Evolutionary conservation across 1,140 invertebrate genomes (phyloP).

Genomic region (Drosophila eugracilis): DNA sequence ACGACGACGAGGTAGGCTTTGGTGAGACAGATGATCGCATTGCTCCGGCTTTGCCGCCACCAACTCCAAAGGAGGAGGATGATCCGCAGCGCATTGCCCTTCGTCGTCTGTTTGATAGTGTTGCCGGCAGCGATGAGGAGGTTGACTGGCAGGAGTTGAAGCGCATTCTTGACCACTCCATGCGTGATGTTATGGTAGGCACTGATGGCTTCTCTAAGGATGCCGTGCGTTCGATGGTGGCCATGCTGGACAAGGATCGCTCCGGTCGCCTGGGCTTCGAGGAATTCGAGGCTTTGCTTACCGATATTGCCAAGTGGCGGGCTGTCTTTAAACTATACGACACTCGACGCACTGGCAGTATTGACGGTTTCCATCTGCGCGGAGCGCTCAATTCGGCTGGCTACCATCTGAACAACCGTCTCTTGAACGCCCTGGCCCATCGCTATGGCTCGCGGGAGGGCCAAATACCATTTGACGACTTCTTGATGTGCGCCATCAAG

Average conservation of each 20-base stretch:
- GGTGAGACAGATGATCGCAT: slow-evolving; percentile 88
- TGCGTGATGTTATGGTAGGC: slow-evolving; percentile 88
- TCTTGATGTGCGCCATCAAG: slow-evolving; percentile 96
- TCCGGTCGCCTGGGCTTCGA: slow-evolving; percentile 97
- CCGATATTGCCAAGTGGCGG: slow-evolving; percentile 95
- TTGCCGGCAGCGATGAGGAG: slow-evolving; percentile 96
- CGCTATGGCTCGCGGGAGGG: slow-evolving; percentile 94
- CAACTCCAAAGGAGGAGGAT: slow-evolving; percentile 84
- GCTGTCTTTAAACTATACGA: slow-evolving; percentile 95
- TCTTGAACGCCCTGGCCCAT: slow-evolving; percentile 95
- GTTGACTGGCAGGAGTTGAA: slow-evolving; percentile 97
- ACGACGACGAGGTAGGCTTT: slow-evolving; percentile 93
- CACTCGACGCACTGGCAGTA: slow-evolving; percentile 90
- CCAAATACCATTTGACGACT: slow-evolving; percentile 96
- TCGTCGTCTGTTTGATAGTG: slow-evolving; percentile 92
- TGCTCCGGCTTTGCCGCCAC: slow-evolving; percentile 72
- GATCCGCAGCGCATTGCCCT: slow-evolving; percentile 87
- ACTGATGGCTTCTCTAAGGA: slow-evolving; percentile 94
- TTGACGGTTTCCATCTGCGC: slow-evolving; percentile 94
- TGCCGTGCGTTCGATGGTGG: slow-evolving; percentile 97
- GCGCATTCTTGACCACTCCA: slow-evolving; percentile 96
- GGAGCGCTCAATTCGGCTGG: slow-evolving; percentile 94
- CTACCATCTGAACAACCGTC: slow-evolving; percentile 95
- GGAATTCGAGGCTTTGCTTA: slow-evolving; percentile 96
- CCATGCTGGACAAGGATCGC: slow-evolving; percentile 96